These are phyloP conservation scores for Macroramphosus scolopax DNA, from an alignment of 2,797 vertebrate genomes.

Conservation along the genomic window DNA sequence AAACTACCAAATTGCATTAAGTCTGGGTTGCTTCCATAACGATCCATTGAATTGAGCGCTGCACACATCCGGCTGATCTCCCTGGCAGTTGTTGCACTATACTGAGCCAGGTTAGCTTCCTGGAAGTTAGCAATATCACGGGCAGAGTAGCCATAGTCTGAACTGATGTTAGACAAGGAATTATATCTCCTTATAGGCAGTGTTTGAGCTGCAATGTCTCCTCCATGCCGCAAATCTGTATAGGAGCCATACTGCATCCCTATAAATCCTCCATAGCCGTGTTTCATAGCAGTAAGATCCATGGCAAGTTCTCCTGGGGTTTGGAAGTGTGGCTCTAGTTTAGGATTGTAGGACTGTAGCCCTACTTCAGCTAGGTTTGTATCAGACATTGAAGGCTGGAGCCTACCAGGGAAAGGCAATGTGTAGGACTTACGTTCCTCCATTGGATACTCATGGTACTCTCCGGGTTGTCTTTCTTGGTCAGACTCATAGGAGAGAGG, in stretches of 20 bases:
- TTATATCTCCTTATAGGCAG: conserved; percentile 92
- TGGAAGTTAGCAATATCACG: conserved; percentile 89
- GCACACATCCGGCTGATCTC: conserved; percentile 99
- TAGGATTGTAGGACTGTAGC: conserved; percentile 83
- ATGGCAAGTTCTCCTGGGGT: conserved; percentile 80
- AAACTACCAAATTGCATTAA: conserved; percentile 82
- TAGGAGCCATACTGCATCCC: conserved; percentile 96
- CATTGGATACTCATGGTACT: conserved; percentile 82
- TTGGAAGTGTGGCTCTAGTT: conserved; percentile 85
- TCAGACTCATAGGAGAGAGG: conserved; percentile 80
- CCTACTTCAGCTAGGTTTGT: conserved; percentile 91
- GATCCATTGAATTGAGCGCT: conserved; percentile 96
- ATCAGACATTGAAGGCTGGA: conserved; percentile 97
- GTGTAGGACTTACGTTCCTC: conserved; percentile 87
- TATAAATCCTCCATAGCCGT: conserved; percentile 87
- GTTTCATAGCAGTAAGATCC: conserved; percentile 89
- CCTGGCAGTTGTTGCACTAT: conserved; percentile 95
- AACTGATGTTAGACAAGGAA: conserved; percentile 94
- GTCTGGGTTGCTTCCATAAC: conserved; percentile 86
- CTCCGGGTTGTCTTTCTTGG: conserved; percentile 74
- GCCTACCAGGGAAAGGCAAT: conserved; percentile 81
- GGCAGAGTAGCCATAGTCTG: conserved; percentile 89
- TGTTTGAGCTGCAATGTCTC: conserved; percentile 83
- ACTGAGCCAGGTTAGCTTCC: conserved; percentile 95
- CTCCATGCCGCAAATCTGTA: conserved; percentile 91